Evolutionary conservation across 2,888 invertebrate species (phyloP).

Genomic region (Physocephala rufipes): DNA sequence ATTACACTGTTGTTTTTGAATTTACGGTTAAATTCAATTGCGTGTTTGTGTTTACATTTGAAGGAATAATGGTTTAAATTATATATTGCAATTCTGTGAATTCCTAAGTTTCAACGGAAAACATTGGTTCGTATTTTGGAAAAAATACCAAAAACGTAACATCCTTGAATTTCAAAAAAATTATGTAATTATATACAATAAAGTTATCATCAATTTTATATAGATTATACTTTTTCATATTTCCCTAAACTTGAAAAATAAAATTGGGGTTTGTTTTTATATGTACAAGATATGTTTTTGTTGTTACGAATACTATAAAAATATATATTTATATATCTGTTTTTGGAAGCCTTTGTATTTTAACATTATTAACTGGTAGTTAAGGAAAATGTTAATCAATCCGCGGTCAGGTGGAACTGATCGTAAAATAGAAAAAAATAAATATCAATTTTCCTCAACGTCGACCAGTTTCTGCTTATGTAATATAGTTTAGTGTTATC

Average conservation of each 20-base stretch:
- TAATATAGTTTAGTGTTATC: not conserved
- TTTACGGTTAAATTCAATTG: too few relatives aligned
- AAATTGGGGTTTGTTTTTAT: not conserved
- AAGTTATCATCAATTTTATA: not conserved
- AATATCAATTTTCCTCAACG: slow-evolving; percentile 1
- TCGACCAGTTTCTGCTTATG: not conserved
- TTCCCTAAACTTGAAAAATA: not conserved
- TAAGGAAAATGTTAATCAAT: not conserved
- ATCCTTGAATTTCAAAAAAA: not conserved
- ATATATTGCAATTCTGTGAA: too few relatives aligned
- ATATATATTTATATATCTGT: not conserved
- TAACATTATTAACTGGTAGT: not conserved
- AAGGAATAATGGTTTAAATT: too few relatives aligned
- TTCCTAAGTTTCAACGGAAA: too few relatives aligned
- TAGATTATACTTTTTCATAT: not conserved
- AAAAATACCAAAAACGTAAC: slow-evolving; percentile 5
- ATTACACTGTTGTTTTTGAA: too few relatives aligned
- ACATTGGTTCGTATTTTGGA: too few relatives aligned
- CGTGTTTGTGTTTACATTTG: not conserved
- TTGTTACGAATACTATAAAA: not conserved
- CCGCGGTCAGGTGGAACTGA: too few relatives aligned
- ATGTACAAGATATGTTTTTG: slow-evolving; percentile 24
- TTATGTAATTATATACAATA: not conserved
- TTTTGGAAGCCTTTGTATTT: slow-evolving; percentile 23
- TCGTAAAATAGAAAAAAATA: not conserved